These are phyloP conservation scores for Penelope pileata DNA, from an alignment of 2,113 vertebrate genomes.

Conservation along the genomic window DNA sequence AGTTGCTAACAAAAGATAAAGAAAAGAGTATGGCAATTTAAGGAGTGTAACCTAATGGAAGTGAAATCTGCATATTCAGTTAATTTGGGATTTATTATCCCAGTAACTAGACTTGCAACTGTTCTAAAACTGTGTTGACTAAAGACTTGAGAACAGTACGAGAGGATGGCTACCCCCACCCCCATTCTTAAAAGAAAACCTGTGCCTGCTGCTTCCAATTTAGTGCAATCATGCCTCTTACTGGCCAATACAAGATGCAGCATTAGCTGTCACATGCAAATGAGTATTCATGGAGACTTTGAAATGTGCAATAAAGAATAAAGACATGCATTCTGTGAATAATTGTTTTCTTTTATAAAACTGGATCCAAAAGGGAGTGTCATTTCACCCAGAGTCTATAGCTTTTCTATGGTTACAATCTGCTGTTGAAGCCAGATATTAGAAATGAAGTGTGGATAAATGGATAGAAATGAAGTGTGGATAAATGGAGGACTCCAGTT, in stretches of 20 bases:
- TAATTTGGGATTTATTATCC: slow-evolving; percentile 81
- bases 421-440: slow-evolving; percentile 68
- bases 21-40: slow-evolving; percentile 68
- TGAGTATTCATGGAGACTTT: slow-evolving; percentile 70
- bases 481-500: slow-evolving; percentile 70
- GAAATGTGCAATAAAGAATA: slow-evolving; percentile 74
- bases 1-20: slow-evolving; percentile 64
- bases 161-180: slow-evolving; percentile 77
- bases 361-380: slow-evolving; percentile 61
- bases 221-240: slow-evolving; percentile 84
- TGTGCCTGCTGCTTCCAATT: slow-evolving; percentile 82
- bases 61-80: slow-evolving; percentile 68
- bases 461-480: slow-evolving; percentile 33
- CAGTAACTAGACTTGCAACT: slow-evolving; percentile 78
- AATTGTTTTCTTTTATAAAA: slow-evolving; percentile 73
- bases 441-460: slow-evolving; percentile 61
- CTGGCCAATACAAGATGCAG: slow-evolving; percentile 80
- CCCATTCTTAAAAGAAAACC: slow-evolving; percentile 74
- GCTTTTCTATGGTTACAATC: slow-evolving; percentile 64
- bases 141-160: slow-evolving; percentile 72
- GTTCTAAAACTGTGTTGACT: slow-evolving; percentile 75
- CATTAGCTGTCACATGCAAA: slow-evolving; percentile 78
- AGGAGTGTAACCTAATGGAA: slow-evolving; percentile 72
- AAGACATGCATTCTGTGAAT: slow-evolving; percentile 65
- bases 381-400: slow-evolving; percentile 66